Evolutionary conservation across 2,113 vertebrate genomes (phyloP), one percentile per base, ranked within the genome.

Genomic region (Brachyistius frenatus): DNA sequence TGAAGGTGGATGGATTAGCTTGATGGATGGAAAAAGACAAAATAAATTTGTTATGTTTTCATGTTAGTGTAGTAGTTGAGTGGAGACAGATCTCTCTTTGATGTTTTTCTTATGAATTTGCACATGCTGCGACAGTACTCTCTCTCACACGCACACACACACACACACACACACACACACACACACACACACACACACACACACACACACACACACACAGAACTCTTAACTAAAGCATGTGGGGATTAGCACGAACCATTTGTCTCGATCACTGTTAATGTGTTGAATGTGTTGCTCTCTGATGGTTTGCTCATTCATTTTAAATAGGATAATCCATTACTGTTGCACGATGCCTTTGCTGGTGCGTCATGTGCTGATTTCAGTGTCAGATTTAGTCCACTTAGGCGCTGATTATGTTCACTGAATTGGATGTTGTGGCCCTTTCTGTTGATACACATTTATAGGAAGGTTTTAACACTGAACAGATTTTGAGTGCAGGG

Each of bases 51-150:
- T 58, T 41, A 13, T 72, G 58, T 77, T 81, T 80, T 71, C 56
- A 54, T 72, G 31, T 72, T n/a, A 55, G 54, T 30, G 16, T 4
- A 15, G 33, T 5, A 50, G 7, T 50, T 74, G 62, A 77, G 58
- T 65, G 58, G 83, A 78, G 66, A 52, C 78, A 73, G 67, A 71
- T 53, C 52, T 74, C 8, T 49, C 85, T 90, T 89, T 89, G 84
- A 89, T 86, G 75, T 84, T 23, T 32, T 53, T 30, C 61, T 74
- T 57, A 71, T 82, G 65, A 66, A 77, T 86, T 80, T 81, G 60
- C 63, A 79, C 67, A 81, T 76, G 76, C 16, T 23, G 39, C 8
- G 32, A 55, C 33, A 83, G n/a, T 35, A 10, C 53, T 76, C 65
- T 72, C 75, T 50, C 60, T n/a, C 47, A 31, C 41, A 53, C 37